Base-by-base conservation (phyloP, 92 coral and sea anemone species). In the Phenganax subtilis region DNA sequence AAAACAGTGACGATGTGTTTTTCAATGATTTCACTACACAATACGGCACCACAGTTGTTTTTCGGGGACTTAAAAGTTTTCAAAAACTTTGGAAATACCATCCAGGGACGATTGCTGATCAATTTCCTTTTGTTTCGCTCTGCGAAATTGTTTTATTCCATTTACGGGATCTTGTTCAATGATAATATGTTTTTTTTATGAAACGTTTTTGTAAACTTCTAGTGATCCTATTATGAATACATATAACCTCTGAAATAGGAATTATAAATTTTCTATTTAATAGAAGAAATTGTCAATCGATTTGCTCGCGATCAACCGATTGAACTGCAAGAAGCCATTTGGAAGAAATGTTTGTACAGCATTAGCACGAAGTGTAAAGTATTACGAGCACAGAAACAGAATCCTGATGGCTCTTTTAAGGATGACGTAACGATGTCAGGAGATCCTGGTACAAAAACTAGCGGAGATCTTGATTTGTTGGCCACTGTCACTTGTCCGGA, bases 351-450 rank as follows among this genome's bases (percentile, higher is more conserved):
- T 68, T 80, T 84, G 71, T 84, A 86, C 76, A 87, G 92, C 59
- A 87, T 89, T 60, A 89, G 90, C 69, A 89, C 90, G 12, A 79
- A 87, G 61, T 89, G 92, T 77, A 89, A 89, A 62, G 88, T 82
- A 12, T 84, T 89, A 72, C 83, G 92, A 27, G 64, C 83, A 30
- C 83, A 79, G 69, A 79, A 79, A 16, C 83, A 63, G 65, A 79
- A 44, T 79, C 83, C 57, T 0, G 83, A 64, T 54, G 83, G 68
- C 20, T 62, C 47, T 68, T 30, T 64, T 9, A 55, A 79, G 63
- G 83, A 68, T 64, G 52, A 54, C 53, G 67, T 73, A 10, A 47
- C 51, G 27, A 52, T 52, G n/a, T 12, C 51, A 9, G 77, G 59
- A 51, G 55, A 73, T 52, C 25, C 27, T 52, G 15, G 9, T 0